Evolutionary conservation across 2,888 invertebrate species (phyloP).

Genomic region (Drosophila histrio): DNA sequence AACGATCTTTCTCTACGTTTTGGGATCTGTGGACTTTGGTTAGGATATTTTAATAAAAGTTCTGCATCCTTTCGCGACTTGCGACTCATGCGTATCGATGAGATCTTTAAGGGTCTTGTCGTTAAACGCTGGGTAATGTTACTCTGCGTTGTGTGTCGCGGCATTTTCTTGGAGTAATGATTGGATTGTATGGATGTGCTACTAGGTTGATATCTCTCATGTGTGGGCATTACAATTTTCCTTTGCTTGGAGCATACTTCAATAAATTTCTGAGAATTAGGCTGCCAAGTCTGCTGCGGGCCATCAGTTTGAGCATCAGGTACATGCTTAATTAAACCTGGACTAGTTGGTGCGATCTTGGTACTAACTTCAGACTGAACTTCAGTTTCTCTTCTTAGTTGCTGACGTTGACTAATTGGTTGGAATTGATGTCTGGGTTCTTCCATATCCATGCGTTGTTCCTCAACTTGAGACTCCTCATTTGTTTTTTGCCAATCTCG

Average conservation of each 20-base stretch:
- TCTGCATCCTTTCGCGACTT: background rate
- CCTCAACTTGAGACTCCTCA: background rate
- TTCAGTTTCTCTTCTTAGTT: background rate
- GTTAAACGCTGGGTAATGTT: background rate
- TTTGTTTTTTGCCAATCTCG: background rate
- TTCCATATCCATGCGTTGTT: background rate
- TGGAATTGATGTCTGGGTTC: background rate
- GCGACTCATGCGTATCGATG: conserved; percentile 5
- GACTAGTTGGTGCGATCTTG: background rate
- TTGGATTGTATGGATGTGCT: background rate
- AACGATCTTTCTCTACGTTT: background rate
- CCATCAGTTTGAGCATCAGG: background rate
- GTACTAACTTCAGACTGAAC: background rate
- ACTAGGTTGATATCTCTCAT: background rate
- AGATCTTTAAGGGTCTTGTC: background rate
- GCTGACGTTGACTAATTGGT: background rate
- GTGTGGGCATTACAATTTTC: background rate
- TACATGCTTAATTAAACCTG: background rate
- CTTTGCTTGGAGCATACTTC: background rate
- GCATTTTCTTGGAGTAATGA: background rate
- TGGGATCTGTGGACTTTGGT: too few species aligned
- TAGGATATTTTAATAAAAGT: background rate
- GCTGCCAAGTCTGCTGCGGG: background rate
- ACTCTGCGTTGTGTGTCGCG: background rate
- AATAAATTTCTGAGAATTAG: background rate